These are phyloP conservation scores for Nemotelus nigrinus DNA, from an alignment of 2,888 invertebrate species.

Conservation along the genomic window DNA sequence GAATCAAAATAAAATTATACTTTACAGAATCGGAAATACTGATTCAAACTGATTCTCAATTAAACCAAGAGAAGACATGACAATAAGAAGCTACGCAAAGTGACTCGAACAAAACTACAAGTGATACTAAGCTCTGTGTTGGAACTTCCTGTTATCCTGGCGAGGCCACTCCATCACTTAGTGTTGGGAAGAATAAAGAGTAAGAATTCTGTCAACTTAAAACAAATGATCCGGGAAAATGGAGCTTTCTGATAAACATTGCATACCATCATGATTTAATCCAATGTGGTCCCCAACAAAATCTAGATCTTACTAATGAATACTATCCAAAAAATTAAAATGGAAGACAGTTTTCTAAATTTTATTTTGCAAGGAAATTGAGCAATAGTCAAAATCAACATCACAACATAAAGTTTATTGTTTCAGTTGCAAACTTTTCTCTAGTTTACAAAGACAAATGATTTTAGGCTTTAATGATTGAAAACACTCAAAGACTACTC, in stretches of 20 bases:
- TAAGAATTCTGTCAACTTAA: slow-evolving; percentile 7
- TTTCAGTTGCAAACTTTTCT: slow-evolving; percentile 22
- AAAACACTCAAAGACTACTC: slow-evolving; percentile 5
- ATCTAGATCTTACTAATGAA: slow-evolving; percentile 16
- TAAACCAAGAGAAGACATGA: too few relatives aligned
- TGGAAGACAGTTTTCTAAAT: slow-evolving; percentile 11
- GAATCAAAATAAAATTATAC: too few relatives aligned
- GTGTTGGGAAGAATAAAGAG: slow-evolving; percentile 4
- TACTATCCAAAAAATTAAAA: slow-evolving; percentile 15
- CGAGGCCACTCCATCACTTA: background rate
- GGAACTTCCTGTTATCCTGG: slow-evolving; percentile 3
- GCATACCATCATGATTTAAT: slow-evolving; percentile 10
- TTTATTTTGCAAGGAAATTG: slow-evolving; percentile 6
- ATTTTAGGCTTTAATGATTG: slow-evolving; percentile 8
- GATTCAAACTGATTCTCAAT: too few relatives aligned
- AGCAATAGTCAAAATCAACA: background rate
- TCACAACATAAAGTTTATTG: slow-evolving; percentile 8
- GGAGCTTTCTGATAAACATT: background rate
- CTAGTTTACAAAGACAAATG: slow-evolving; percentile 3
- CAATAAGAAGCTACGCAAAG: too few relatives aligned
- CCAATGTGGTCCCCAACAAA: slow-evolving; percentile 19
- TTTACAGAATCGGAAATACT: too few relatives aligned
- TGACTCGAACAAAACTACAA: too few relatives aligned
- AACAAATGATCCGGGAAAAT: slow-evolving; percentile 16
- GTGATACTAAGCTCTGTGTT: too few relatives aligned